phyloP scores from a whole-genome alignment of 2,113 vertebrate species.

The Bubo bubo region DNA sequence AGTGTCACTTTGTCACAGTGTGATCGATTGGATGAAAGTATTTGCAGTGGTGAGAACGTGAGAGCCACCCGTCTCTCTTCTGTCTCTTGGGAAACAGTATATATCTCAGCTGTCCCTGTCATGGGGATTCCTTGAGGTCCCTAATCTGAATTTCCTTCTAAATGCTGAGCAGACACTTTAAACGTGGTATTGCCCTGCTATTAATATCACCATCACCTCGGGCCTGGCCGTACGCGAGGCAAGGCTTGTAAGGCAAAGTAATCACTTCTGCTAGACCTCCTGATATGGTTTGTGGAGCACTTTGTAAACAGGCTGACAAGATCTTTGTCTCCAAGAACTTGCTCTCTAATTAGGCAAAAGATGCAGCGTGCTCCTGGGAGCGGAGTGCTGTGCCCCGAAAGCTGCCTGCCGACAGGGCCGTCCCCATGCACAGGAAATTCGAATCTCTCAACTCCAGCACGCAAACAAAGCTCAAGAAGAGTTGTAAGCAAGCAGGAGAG shows the following conservation, averaged over 20 bases:
- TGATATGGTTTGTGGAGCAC: not conserved
- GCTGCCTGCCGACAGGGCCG: fast-evolving
- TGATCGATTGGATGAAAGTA: not conserved
- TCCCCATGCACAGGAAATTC: not conserved
- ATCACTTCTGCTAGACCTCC: not conserved
- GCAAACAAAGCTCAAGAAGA: not conserved
- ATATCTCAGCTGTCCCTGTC: conserved; percentile 33
- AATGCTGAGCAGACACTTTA: not conserved
- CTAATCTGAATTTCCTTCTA: not conserved
- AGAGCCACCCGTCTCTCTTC: not conserved
- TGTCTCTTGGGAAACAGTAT: conserved; percentile 30
- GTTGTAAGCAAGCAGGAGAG: not conserved
- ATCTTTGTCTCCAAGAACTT: not conserved
- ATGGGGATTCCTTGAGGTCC: conserved; percentile 25
- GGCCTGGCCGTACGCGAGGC: fast-evolving
- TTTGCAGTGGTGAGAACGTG: not conserved
- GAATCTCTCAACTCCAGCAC: not conserved
- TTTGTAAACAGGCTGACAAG: not conserved
- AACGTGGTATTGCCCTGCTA: not conserved
- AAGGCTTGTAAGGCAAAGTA: not conserved
- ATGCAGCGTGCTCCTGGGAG: not conserved
- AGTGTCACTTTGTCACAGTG: fast-evolving
- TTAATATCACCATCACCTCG: conserved; percentile 3
- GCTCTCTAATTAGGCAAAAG: not conserved
- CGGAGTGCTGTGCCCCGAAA: fast-evolving